Evolutionary conservation across 2,797 vertebrate species (phyloP).

Genomic region (Neosalanx taihuensis): DNA sequence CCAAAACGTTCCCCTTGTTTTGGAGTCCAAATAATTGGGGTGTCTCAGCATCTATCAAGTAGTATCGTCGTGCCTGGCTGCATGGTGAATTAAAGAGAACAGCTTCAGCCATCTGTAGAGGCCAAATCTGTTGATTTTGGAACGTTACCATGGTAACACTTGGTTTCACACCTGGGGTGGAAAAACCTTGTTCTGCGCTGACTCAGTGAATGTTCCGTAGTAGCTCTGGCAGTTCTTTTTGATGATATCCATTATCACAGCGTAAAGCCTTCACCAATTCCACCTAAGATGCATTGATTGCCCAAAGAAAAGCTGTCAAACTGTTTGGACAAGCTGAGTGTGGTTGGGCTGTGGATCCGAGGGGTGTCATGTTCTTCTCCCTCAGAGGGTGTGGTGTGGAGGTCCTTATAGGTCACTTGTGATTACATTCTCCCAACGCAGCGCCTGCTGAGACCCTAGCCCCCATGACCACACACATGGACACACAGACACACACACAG

Average conservation of each 20-base stretch:
- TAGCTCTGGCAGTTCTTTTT: not conserved
- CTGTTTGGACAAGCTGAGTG: not conserved
- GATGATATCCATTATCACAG: too few relatives aligned
- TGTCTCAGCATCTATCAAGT: not conserved
- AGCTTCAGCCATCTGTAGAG: not conserved
- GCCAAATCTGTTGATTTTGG: not conserved
- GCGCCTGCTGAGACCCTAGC: not conserved
- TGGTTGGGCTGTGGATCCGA: not conserved
- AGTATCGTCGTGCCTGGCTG: not conserved
- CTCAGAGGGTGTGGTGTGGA: not conserved
- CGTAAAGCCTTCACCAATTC: too few relatives aligned
- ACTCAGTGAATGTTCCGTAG: not conserved
- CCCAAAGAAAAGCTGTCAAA: too few relatives aligned
- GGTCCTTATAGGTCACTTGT: not conserved
- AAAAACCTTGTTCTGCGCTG: not conserved
- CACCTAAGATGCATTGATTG: too few relatives aligned
- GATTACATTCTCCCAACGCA: not conserved
- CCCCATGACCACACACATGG: not conserved
- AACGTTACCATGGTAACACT: not conserved
- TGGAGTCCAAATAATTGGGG: not conserved
- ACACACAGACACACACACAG: slow-evolving; percentile 10
- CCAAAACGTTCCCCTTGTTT: too few relatives aligned
- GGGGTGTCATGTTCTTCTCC: not conserved
- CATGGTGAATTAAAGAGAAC: not conserved
- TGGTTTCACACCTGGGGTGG: not conserved